A percentile compares a stretch with the other conserved stretches of the same genome.
Conservation (phyloP, 1,140 invertebrate species). For the Nasonia longicornis region DNA sequence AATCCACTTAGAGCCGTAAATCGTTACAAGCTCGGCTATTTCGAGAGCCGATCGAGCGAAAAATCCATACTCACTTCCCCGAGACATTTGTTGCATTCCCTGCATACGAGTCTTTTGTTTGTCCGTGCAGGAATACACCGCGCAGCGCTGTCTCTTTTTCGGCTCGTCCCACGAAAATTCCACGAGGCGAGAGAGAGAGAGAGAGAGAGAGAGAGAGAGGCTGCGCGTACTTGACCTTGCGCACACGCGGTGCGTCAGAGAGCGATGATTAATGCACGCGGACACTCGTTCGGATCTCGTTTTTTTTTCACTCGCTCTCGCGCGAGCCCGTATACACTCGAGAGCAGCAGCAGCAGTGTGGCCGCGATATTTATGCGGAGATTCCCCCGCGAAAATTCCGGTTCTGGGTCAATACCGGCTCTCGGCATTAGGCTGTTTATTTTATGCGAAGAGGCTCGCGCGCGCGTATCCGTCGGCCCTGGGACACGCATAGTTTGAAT, state of each 20-base stretch:
- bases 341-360: not conserved
- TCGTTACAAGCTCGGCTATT: not conserved
- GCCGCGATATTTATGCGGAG: not conserved
- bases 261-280: constrained; percentile 12
- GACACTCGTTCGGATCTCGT: not conserved
- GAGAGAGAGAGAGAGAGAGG: no score
- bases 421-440: not conserved
- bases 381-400: constrained; percentile 3
- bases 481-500: not conserved
- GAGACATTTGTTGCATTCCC: constrained; percentile 15
- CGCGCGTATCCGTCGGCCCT: no score
- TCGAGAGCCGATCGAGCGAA: not conserved
- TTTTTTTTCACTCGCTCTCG: not conserved
- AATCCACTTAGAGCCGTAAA: not conserved
- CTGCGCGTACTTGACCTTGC: constrained; percentile 15
- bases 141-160: no score
- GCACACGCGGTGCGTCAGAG: not conserved
- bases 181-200: no score
- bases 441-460: not conserved
- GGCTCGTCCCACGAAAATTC: no score
- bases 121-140: no score
- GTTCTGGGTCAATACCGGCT: constrained; percentile 20
- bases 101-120: not conserved
- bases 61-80: not conserved
- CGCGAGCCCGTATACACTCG: not conserved